Conservation (phyloP, 2,797 vertebrate species). For the Gorsachius magnificus region DNA sequence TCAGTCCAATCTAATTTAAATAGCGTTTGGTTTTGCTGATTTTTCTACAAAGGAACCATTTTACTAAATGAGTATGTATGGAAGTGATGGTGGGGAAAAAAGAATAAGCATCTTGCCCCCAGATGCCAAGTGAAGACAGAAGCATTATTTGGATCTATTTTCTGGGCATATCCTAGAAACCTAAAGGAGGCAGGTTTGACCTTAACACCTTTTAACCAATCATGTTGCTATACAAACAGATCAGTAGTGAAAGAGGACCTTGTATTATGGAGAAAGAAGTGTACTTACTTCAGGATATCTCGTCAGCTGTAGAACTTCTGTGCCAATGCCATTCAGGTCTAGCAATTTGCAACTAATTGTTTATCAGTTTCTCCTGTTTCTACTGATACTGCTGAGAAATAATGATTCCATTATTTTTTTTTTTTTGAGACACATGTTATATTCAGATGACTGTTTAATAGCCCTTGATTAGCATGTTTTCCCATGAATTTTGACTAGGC, state of each 20-base stretch:
- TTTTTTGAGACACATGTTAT: neutral
- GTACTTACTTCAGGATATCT: neutral
- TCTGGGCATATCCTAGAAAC: neutral
- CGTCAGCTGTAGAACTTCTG: neutral
- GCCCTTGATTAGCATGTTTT: neutral
- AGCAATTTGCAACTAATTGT: neutral
- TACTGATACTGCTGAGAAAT: neutral
- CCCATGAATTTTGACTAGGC: neutral
- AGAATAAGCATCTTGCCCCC: neutral
- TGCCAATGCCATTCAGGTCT: neutral
- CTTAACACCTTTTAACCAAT: fast-evolving
- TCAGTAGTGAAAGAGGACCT: neutral
- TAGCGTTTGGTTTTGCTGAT: neutral
- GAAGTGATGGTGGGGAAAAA: neutral
- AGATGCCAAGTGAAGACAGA: neutral
- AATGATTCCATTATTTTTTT: neutral
- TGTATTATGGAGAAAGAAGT: neutral
- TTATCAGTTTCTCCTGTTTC: neutral
- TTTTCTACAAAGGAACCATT: neutral
- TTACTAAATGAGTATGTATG: neutral
- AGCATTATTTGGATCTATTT: neutral
- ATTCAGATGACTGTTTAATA: neutral
- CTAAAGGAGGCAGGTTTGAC: neutral
- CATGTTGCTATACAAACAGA: neutral
- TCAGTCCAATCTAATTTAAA: neutral